Conservation (phyloP, 1,140 invertebrate genomes). For the Neoseiulus cucumeris region DNA sequence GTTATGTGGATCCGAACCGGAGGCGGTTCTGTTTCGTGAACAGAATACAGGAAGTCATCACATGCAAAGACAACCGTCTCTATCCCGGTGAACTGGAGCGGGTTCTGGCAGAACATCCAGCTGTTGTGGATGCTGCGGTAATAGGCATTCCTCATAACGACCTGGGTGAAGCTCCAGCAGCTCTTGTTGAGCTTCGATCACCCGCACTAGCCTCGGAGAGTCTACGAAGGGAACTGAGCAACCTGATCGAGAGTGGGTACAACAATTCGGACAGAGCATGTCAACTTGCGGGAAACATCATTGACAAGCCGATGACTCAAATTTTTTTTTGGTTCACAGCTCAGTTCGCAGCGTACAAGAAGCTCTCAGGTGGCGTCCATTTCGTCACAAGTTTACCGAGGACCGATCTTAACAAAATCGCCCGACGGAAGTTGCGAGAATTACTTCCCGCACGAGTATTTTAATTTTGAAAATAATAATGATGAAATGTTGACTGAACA, state of each 20-base stretch:
- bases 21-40: not conserved
- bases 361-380: not conserved
- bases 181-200: not conserved
- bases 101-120: not conserved
- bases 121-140: not conserved
- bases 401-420: not conserved
- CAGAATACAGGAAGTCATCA: not conserved
- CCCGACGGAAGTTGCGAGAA: not conserved
- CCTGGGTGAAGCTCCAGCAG: not conserved
- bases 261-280: not conserved
- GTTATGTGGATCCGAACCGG: not conserved
- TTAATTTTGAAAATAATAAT: too few relatives aligned
- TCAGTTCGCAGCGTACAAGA: not conserved
- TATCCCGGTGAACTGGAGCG: constrained; percentile 3
- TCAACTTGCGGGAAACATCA: not conserved
- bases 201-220: not conserved
- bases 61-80: not conserved
- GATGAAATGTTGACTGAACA: too few relatives aligned
- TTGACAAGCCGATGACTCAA: not conserved
- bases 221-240: not conserved
- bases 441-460: not conserved
- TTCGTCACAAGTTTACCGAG: not conserved
- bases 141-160: not conserved
- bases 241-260: not conserved
- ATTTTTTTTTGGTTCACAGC: not conserved